Percentiles rank a stretch among this genome's conserved stretches.
phyloP scores from a whole-genome alignment of 2,113 vertebrate genomes.

The Arvicanthis niloticus region DNA sequence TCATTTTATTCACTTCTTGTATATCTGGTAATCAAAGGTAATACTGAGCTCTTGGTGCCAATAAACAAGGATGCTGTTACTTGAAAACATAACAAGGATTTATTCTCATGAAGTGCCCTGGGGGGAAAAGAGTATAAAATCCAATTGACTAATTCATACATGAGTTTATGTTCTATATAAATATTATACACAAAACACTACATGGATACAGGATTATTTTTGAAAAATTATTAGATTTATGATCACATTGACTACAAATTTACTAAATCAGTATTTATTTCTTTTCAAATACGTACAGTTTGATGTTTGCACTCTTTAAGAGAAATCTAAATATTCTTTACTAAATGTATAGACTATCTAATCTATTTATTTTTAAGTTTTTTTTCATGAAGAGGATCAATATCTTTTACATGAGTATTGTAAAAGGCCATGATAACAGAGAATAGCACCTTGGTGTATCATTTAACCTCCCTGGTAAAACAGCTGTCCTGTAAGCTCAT shows the following conservation, averaged over 20 bases:
- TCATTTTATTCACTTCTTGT: slow-evolving; percentile 63
- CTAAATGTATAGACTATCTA: neutral
- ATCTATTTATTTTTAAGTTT: neutral
- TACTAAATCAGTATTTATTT: slow-evolving; percentile 2
- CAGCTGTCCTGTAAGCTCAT: neutral
- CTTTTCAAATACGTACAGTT: neutral
- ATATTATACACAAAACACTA: slow-evolving; percentile 19
- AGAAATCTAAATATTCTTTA: neutral
- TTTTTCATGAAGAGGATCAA: neutral
- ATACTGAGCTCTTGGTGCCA: slow-evolving; percentile 44
- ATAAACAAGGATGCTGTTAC: slow-evolving; percentile 73
- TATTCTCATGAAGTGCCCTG: slow-evolving; percentile 66
- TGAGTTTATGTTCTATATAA: slow-evolving; percentile 54
- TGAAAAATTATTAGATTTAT: slow-evolving; percentile 13
- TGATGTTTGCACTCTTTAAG: neutral
- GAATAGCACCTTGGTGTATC: neutral
- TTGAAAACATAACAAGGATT: slow-evolving; percentile 62
- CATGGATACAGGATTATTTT: neutral
- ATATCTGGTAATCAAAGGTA: slow-evolving; percentile 64
- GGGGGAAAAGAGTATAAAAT: slow-evolving; percentile 69
- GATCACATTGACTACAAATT: slow-evolving; percentile 47
- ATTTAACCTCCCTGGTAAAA: neutral
- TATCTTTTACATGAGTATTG: neutral
- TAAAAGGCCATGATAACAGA: neutral
- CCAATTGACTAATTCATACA: slow-evolving; percentile 56